Evolutionary conservation across 2,888 invertebrate species (phyloP).

Genomic region (Nephrotoma flavescens): DNA sequence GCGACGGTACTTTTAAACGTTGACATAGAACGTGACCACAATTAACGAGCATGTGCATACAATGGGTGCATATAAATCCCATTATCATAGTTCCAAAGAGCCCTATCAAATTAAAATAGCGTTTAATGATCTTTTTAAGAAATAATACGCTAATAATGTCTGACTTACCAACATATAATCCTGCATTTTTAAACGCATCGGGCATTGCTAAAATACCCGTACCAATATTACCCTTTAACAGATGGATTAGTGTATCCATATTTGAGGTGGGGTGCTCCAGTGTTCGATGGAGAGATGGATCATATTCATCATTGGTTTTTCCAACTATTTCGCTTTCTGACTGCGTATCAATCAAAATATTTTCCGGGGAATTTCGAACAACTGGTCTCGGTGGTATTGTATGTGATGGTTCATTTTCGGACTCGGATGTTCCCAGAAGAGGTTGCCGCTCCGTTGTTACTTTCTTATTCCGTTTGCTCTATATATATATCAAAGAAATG

Average conservation of each 20-base stretch:
- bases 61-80: constrained; percentile 82
- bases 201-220: constrained; percentile 97
- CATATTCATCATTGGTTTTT: constrained; percentile 24
- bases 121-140: not conserved
- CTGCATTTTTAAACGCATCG: constrained; percentile 82
- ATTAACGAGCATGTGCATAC: constrained; percentile 72
- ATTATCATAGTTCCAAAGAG: constrained; percentile 66
- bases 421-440: constrained; percentile 27
- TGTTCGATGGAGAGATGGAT: constrained; percentile 51
- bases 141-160: not conserved
- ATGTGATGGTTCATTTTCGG: constrained; percentile 20
- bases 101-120: not conserved
- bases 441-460: constrained; percentile 60
- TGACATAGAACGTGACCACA: constrained; percentile 62
- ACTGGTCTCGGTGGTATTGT: constrained; percentile 23
- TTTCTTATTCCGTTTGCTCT: constrained; percentile 15
- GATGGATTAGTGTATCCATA: constrained; percentile 58
- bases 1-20: constrained; percentile 47
- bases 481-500: not conserved
- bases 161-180: constrained; percentile 58
- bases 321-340: constrained; percentile 20
- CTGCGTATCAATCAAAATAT: constrained; percentile 29
- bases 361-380: constrained; percentile 31
- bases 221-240: constrained; percentile 63
- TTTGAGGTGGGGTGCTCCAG: constrained; percentile 70